phyloP scores from a whole-genome alignment of 2,113 vertebrate genomes.

The Macrotis lagotis region DNA sequence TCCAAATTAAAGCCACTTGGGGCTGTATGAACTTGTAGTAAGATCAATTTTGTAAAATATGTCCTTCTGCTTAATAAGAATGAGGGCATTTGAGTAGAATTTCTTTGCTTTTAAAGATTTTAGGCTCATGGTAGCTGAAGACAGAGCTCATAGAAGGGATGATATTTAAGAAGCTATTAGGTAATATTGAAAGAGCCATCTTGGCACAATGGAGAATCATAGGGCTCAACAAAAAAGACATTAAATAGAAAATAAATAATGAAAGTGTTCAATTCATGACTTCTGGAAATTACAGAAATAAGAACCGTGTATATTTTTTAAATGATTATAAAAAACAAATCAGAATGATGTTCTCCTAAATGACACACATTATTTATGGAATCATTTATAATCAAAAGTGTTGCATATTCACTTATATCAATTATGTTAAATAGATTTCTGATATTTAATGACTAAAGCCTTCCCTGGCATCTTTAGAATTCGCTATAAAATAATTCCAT shows the following conservation, averaged over 20 bases:
- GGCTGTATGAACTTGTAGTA: background rate
- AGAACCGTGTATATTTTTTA: slow-evolving; percentile 67
- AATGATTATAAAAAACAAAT: slow-evolving; percentile 71
- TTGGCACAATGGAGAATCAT: background rate
- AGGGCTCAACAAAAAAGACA: background rate
- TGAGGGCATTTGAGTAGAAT: slow-evolving; percentile 32
- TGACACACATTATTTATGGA: slow-evolving; percentile 70
- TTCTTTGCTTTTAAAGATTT: slow-evolving; percentile 41
- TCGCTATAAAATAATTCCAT: slow-evolving; percentile 69
- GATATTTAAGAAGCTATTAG: slow-evolving; percentile 78
- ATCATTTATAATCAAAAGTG: slow-evolving; percentile 71
- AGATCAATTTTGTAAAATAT: slow-evolving; percentile 9
- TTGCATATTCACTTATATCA: slow-evolving; percentile 67
- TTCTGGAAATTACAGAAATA: slow-evolving; percentile 78
- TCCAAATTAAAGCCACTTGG: background rate
- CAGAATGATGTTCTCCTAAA: slow-evolving; percentile 74
- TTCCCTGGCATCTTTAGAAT: slow-evolving; percentile 56
- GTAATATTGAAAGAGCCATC: slow-evolving; percentile 55
- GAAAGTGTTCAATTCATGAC: slow-evolving; percentile 75
- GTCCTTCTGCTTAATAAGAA: slow-evolving; percentile 21
- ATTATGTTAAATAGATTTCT: slow-evolving; percentile 73
- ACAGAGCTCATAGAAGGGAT: slow-evolving; percentile 63
- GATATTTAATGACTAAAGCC: slow-evolving; percentile 69
- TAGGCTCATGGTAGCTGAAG: slow-evolving; percentile 63
- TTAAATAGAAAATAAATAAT: slow-evolving; percentile 72